Conservation (phyloP, 1,140 invertebrate species). For the Anadara kagoshimensis region DNA sequence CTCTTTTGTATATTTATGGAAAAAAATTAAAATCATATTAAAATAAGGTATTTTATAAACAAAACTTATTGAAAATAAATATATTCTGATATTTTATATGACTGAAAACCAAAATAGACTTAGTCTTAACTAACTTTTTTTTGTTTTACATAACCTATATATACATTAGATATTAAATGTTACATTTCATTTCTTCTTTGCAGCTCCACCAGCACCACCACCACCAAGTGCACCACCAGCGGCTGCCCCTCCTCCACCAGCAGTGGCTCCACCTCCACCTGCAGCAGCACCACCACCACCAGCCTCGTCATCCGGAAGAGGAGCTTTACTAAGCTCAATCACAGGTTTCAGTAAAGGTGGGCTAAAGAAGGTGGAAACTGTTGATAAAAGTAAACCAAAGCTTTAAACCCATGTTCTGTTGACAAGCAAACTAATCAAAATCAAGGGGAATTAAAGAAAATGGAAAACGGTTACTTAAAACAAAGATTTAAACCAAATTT, state of each 20-base stretch:
- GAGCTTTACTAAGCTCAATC: conserved; percentile 68
- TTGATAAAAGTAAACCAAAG: conserved; percentile 68
- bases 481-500: too few species aligned
- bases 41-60: too few species aligned
- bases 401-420: conserved; percentile 34
- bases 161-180: not conserved
- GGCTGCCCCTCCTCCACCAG: conserved; percentile 25
- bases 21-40: too few species aligned
- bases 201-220: conserved; percentile 48
- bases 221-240: conserved; percentile 34
- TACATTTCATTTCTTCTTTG: not conserved
- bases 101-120: too few species aligned
- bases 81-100: too few species aligned
- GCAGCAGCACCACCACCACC: conserved; percentile 33
- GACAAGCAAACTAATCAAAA: too few species aligned
- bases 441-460: too few species aligned
- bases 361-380: conserved; percentile 65
- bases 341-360: conserved; percentile 63
- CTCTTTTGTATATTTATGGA: too few species aligned
- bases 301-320: conserved; percentile 43
- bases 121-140: too few species aligned
- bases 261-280: conserved; percentile 39
- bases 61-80: too few species aligned
- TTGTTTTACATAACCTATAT: not conserved
- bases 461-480: too few species aligned